phyloP scores from a whole-genome alignment of 2,888 invertebrate genomes.

The Candidula unifasciata region DNA sequence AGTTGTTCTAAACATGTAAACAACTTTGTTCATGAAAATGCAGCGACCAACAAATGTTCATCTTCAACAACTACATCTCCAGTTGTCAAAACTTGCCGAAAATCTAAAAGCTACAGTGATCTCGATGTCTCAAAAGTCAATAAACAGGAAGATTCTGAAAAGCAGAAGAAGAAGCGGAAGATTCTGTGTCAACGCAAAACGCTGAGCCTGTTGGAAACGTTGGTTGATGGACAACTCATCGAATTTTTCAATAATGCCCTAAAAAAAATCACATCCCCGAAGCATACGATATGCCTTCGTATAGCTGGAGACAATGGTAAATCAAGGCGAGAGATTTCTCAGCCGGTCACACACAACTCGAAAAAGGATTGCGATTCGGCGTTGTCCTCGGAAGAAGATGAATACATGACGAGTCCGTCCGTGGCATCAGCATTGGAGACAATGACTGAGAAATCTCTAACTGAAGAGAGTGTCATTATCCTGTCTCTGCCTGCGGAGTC shows the following conservation, averaged over 20 bases:
- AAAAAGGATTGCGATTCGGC: neutral
- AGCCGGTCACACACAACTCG: neutral
- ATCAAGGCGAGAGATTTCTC: neutral
- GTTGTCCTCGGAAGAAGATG: neutral
- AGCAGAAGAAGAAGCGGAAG: neutral
- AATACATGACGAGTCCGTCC: neutral
- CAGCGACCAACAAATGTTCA: neutral
- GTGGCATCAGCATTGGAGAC: neutral
- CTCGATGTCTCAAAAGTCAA: neutral
- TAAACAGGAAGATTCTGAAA: neutral
- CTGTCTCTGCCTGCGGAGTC: neutral
- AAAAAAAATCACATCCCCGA: neutral
- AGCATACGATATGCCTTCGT: neutral
- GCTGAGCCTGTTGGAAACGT: neutral
- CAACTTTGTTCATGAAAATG: neutral
- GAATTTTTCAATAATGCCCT: conserved; percentile 11
- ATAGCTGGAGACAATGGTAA: neutral
- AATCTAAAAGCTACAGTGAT: conserved; percentile 1
- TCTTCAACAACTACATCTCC: neutral
- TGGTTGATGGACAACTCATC: conserved; percentile 17
- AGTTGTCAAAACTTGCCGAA: neutral
- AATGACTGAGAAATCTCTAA: neutral
- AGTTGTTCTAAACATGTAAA: too few relatives aligned
- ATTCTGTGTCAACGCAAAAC: neutral
- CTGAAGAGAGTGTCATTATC: neutral